Conservation (phyloP, 2,888 invertebrate species). For the Tortricodes alternella region DNA sequence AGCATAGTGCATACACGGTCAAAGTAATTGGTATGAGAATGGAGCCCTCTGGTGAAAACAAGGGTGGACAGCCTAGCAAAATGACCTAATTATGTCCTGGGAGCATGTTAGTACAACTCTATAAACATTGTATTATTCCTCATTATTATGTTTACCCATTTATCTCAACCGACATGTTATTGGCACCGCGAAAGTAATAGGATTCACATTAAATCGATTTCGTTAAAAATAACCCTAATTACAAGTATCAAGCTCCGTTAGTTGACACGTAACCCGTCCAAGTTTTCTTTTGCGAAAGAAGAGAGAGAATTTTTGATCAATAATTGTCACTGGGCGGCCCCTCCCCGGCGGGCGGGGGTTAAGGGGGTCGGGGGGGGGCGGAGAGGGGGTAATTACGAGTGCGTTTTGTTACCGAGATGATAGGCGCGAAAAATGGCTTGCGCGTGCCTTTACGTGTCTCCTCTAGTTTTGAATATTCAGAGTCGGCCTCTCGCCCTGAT, state of each 20-base stretch:
- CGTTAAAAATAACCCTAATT: constrained; percentile 65
- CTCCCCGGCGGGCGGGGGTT: constrained; percentile 50
- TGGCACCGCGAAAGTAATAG: background rate
- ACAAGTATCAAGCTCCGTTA: constrained; percentile 73
- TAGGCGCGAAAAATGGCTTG: constrained; percentile 83
- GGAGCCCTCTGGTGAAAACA: too few relatives aligned
- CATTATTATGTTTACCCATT: too few relatives aligned
- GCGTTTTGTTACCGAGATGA: constrained; percentile 83
- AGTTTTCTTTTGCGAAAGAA: constrained; percentile 84
- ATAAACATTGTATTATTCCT: too few relatives aligned
- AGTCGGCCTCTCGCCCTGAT: constrained; percentile 77
- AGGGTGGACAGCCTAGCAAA: too few relatives aligned
- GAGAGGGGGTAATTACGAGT: constrained; percentile 81
- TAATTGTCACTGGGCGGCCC: constrained; percentile 86
- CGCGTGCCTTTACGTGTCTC: constrained; percentile 82
- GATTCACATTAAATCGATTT: constrained; percentile 15
- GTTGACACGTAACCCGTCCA: constrained; percentile 83
- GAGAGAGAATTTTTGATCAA: constrained; percentile 87
- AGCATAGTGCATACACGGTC: too few relatives aligned
- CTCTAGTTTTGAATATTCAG: constrained; percentile 82
- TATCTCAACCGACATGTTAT: too few relatives aligned
- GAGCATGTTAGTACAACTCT: too few relatives aligned
- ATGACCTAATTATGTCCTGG: too few relatives aligned
- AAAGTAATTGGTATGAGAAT: too few relatives aligned
- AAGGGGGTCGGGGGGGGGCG: constrained; percentile 44